A percentile compares a stretch with the other conserved stretches of the same genome.
phyloP scores from a whole-genome alignment of 1,140 invertebrate genomes.

The Hestina assimilis region DNA sequence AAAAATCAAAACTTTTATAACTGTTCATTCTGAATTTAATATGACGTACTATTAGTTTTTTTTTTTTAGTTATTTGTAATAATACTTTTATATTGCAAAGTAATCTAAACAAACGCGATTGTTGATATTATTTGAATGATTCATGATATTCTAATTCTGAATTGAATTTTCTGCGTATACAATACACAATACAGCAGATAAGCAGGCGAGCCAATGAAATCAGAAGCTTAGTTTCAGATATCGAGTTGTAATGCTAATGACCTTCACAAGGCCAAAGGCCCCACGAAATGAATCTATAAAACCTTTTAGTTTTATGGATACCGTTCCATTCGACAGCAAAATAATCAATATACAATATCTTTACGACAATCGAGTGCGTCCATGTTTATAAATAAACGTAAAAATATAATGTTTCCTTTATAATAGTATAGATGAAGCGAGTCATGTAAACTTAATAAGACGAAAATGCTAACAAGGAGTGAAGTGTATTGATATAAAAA shows the following conservation, averaged over 20 bases:
- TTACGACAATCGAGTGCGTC: constrained; percentile 54
- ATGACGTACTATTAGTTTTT: not conserved
- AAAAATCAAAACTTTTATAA: not conserved
- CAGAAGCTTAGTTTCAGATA: constrained; percentile 66
- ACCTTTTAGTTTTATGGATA: constrained; percentile 71
- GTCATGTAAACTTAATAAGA: constrained; percentile 28
- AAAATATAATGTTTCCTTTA: constrained; percentile 39
- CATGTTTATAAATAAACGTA: constrained; percentile 37
- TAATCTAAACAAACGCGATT: not conserved
- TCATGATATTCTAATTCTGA: not conserved
- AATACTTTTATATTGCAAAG: not conserved
- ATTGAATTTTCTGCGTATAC: not conserved
- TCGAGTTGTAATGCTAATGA: constrained; percentile 64
- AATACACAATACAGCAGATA: constrained; percentile 25
- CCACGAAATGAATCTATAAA: constrained; percentile 68
- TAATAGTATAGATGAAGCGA: constrained; percentile 37
- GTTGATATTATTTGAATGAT: not conserved
- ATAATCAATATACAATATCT: constrained; percentile 69
- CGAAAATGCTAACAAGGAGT: constrained; percentile 41
- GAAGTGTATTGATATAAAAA: constrained; percentile 25
- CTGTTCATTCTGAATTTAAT: no score
- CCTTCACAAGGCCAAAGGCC: constrained; percentile 67
- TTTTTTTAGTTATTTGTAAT: not conserved
- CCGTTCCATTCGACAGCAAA: constrained; percentile 63
- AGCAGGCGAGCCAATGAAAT: constrained; percentile 57